phyloP scores from a whole-genome alignment of 2,888 invertebrate genomes.

The Synergus laeviventris region DNA sequence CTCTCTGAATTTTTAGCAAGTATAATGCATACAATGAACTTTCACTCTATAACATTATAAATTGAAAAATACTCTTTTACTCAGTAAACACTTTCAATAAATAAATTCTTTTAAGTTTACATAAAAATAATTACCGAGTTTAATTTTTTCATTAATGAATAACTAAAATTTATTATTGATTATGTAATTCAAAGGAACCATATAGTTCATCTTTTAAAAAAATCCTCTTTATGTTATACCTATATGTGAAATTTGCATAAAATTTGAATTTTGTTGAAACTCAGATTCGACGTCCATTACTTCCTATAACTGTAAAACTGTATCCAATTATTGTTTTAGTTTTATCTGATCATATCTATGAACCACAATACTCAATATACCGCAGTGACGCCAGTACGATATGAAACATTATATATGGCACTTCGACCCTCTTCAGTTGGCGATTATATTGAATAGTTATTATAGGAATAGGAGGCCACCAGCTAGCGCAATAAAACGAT shows the following conservation, averaged over 20 bases:
- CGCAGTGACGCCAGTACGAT: too few relatives aligned
- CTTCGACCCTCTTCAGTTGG: background rate
- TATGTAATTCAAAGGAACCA: background rate
- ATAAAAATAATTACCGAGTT: background rate
- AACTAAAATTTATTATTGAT: background rate
- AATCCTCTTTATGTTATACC: background rate
- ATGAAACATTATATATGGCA: background rate
- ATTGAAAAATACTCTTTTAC: background rate
- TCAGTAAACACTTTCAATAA: background rate
- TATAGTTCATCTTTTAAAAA: background rate
- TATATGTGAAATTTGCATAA: background rate
- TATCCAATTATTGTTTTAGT: background rate
- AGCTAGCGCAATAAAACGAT: background rate
- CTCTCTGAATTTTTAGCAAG: background rate
- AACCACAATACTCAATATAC: too few relatives aligned
- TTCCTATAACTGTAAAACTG: background rate
- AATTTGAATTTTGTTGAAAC: background rate
- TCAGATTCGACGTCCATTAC: background rate
- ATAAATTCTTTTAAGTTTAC: background rate
- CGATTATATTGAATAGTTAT: background rate
- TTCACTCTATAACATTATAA: background rate
- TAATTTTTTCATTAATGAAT: background rate
- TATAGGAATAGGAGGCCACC: background rate
- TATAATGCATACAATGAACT: background rate
- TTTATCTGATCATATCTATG: too few relatives aligned